These are phyloP conservation scores for Sphaeramia orbicularis DNA, from an alignment of 2,797 vertebrate species.

Conservation along the genomic window DNA sequence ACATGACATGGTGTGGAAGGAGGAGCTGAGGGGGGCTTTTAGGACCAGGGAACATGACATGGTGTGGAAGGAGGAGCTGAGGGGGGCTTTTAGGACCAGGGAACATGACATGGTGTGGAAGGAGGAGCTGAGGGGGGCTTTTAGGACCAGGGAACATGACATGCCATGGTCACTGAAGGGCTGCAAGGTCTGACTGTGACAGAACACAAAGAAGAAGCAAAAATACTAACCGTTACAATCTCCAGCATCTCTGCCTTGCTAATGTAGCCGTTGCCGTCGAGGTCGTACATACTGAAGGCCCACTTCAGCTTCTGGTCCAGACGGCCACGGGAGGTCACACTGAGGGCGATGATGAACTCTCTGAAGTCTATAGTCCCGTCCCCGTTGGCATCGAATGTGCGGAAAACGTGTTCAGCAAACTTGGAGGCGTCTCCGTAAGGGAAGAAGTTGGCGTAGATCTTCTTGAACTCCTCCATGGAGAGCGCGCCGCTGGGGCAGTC, in stretches of 20 bases:
- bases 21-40: no score
- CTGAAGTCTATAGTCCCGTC: conserved; percentile 98
- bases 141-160: conserved; percentile 17
- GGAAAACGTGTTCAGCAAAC: conserved; percentile 98
- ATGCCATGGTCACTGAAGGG: conserved; percentile 5
- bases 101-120: no score
- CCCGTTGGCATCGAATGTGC: conserved; percentile 97
- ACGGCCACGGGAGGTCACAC: conserved; percentile 94
- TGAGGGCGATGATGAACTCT: conserved; percentile 99
- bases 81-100: no score
- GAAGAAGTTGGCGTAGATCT: conserved; percentile 99
- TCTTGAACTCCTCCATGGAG: conserved; percentile 99
- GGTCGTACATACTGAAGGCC: conserved; percentile 98
- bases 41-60: no score
- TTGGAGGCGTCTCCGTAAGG: conserved; percentile 98
- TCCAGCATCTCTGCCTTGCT: conserved; percentile 99
- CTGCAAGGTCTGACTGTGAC: not conserved
- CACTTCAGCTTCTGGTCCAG: conserved; percentile 99
- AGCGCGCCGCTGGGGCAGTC: conserved; percentile 98
- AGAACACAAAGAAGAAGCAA: not conserved
- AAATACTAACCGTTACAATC: conserved; percentile 92
- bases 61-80: no score
- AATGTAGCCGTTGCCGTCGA: conserved; percentile 98
- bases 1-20: no score
- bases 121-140: conserved; percentile 16